A percentile compares a stretch with the other conserved stretches of the same genome.
Evolutionary conservation across 2,113 vertebrate genomes (phyloP).

Genomic region (Otus sunia): DNA sequence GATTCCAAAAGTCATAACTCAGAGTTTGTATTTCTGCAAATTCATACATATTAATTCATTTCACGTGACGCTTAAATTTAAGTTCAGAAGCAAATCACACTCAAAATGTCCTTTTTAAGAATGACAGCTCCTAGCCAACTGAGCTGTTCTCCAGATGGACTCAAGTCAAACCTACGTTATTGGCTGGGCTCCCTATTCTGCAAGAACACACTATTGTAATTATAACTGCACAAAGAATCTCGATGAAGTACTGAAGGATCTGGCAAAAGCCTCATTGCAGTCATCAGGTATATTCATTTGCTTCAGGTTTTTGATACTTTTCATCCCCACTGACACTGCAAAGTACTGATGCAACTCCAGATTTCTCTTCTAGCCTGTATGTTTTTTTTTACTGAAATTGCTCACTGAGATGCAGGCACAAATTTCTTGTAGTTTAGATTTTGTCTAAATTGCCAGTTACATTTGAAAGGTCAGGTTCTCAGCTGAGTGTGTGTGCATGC

Average conservation of each 20-base stretch:
- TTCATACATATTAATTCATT: background rate
- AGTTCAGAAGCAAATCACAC: background rate
- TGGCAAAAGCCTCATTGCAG: background rate
- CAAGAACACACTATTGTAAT: background rate
- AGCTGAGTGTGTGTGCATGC: background rate
- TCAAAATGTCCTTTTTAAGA: background rate
- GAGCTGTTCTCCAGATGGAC: background rate
- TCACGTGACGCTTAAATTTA: background rate
- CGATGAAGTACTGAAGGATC: background rate
- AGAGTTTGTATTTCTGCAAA: background rate
- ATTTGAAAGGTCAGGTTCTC: background rate
- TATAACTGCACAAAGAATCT: background rate
- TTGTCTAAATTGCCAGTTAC: background rate
- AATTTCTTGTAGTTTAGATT: background rate
- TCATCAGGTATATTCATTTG: background rate
- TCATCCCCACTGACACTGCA: background rate
- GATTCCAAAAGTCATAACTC: background rate
- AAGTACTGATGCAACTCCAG: background rate
- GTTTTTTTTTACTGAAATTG: background rate
- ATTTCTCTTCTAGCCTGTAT: background rate
- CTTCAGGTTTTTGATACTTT: background rate
- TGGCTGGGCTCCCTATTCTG: background rate
- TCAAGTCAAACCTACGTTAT: background rate
- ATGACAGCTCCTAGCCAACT: background rate
- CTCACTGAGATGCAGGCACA: background rate